These are phyloP conservation scores for Micromys minutus DNA, from an alignment of 2,113 vertebrate genomes.

Conservation along the genomic window DNA sequence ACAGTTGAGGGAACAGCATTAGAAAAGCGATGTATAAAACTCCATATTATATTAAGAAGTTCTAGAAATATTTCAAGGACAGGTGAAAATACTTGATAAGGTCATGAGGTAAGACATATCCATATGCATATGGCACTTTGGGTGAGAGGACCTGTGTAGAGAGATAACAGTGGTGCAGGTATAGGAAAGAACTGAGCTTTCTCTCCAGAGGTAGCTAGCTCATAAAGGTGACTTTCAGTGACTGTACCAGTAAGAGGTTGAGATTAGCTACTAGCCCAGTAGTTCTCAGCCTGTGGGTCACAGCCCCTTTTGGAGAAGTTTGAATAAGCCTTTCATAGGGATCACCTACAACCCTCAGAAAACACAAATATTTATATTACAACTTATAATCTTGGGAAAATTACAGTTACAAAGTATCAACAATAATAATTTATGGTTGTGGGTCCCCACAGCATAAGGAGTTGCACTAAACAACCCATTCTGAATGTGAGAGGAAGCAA, in stretches of 20 bases:
- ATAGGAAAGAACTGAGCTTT: not conserved
- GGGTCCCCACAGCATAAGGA: not conserved
- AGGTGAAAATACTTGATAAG: not conserved
- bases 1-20: conserved; percentile 25
- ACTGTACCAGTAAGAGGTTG: not conserved
- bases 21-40: not conserved
- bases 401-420: not conserved
- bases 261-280: not conserved
- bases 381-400: not conserved
- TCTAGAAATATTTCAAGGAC: not conserved
- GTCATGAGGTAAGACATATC: not conserved
- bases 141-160: not conserved
- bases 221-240: not conserved
- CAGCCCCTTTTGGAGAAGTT: not conserved
- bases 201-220: not conserved
- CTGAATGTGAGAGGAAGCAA: not conserved
- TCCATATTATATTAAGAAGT: not conserved
- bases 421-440: not conserved
- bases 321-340: not conserved
- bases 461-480: not conserved
- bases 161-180: not conserved
- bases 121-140: not conserved
- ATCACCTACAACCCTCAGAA: not conserved
- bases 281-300: not conserved
- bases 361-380: not conserved